A percentile compares a stretch with the other conserved stretches of the same genome.
Conservation (phyloP, 2,113 vertebrate species). For the Cairina moschata region DNA sequence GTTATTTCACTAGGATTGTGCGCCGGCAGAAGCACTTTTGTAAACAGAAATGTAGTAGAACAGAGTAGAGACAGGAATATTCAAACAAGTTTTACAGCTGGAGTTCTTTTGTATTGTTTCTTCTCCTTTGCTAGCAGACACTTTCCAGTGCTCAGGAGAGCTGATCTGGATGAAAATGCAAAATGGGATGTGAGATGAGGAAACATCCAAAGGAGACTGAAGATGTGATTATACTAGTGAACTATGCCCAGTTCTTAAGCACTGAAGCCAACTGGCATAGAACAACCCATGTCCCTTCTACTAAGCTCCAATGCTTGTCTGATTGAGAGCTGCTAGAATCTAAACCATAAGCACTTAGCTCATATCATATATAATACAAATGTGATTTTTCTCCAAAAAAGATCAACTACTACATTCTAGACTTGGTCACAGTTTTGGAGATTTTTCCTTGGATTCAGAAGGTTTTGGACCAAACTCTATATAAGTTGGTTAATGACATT, state of each 20-base stretch:
- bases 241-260: background rate
- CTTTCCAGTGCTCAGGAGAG: background rate
- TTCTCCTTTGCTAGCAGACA: background rate
- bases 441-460: background rate
- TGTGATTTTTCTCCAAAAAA: background rate
- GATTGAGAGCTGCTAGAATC: background rate
- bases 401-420: background rate
- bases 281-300: background rate
- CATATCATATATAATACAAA: background rate
- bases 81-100: background rate
- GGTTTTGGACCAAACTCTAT: background rate
- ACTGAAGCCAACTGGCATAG: background rate
- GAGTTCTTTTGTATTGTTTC: background rate
- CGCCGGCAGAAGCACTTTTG: background rate
- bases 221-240: background rate
- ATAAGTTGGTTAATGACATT: background rate
- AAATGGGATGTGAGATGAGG: background rate
- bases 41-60: background rate
- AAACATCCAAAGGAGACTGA: background rate
- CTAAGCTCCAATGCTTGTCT: background rate
- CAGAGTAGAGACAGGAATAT: background rate
- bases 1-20: background rate
- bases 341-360: background rate
- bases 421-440: background rate
- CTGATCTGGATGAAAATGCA: background rate